phyloP scores from a whole-genome alignment of 1,140 invertebrate genomes.

The Caenorhabditis tropicalis region DNA sequence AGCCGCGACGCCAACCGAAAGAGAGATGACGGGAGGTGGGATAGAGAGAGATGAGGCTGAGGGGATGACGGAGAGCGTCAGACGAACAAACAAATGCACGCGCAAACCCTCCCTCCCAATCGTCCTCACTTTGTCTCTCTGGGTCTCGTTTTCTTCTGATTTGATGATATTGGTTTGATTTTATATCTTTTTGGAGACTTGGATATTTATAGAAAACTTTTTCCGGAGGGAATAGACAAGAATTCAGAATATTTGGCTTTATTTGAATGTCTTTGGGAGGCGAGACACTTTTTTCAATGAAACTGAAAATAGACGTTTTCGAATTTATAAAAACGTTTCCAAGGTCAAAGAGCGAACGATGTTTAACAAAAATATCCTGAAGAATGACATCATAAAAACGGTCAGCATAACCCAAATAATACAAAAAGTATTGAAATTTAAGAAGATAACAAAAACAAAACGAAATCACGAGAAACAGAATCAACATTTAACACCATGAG shows the following conservation, averaged over 20 bases:
- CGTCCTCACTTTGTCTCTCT: neutral
- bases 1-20: neutral
- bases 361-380: neutral
- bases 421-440: neutral
- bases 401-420: neutral
- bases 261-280: too few species aligned
- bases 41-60: neutral
- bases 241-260: too few species aligned
- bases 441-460: slow-evolving; percentile 4
- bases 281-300: too few species aligned
- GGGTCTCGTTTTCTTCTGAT: neutral
- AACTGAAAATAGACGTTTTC: too few species aligned
- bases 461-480: neutral
- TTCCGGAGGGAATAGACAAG: too few species aligned
- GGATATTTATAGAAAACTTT: too few species aligned
- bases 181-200: too few species aligned
- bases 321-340: too few species aligned
- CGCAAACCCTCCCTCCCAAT: too few species aligned
- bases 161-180: neutral
- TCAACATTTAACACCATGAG: neutral
- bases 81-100: slow-evolving; percentile 32
- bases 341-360: too few species aligned
- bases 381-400: neutral
- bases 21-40: neutral
- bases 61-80: neutral